Base-by-base conservation (phyloP, 2,888 invertebrate species). In the Reticulitermes lucifugus region DNA sequence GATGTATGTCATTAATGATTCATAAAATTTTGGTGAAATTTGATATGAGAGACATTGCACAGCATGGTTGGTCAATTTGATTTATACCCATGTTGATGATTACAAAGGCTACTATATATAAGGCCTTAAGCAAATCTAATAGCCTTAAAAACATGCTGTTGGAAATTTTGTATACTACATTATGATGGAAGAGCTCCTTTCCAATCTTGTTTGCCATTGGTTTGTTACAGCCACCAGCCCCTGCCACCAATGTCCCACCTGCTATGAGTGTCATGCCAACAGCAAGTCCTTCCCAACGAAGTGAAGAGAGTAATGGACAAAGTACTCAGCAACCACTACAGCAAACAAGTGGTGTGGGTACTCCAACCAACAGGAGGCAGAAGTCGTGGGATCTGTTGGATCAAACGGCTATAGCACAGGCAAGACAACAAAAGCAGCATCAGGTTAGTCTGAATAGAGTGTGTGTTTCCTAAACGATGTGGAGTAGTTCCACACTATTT, bases 301-400 rank as follows among this genome's bases (percentile, higher is more conserved):
- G 81, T 81, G 81, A 81, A 43, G 70, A 43, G n/a, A 70, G 46
- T 25, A 81, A 81, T 70, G 81, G 81, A n/a, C 77, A 43, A 9
- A n/a, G 43, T 12, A 51, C 4, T 46, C 77, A 77, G 46, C 77
- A 43, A 3, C 41, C 6, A 0, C 81, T 43, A 18, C 41, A 41
- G n/a, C 81, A 81, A 18, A 59, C 65, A 35, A 85, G 84, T 79
- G 86, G 86, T 6, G 83, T 77, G n/a, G 73, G 84, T 9, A 86
- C 86, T 18, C 91, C 92, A 41, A 91, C 93, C 4, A 94, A 93
- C 88, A 92, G 95, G 7, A 93, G 98, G 5, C 98, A 98, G 92
- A 98, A 98, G 91, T 98, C 98, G 0, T 98, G 98, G 96, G 98
- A 98, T 89, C 92, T 98, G n/a, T 92, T 98, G 22, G 98, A 98